Evolutionary conservation across 2,113 vertebrate genomes (phyloP), one percentile per base, ranked within the genome.

Genomic region (Canis aureus): DNA sequence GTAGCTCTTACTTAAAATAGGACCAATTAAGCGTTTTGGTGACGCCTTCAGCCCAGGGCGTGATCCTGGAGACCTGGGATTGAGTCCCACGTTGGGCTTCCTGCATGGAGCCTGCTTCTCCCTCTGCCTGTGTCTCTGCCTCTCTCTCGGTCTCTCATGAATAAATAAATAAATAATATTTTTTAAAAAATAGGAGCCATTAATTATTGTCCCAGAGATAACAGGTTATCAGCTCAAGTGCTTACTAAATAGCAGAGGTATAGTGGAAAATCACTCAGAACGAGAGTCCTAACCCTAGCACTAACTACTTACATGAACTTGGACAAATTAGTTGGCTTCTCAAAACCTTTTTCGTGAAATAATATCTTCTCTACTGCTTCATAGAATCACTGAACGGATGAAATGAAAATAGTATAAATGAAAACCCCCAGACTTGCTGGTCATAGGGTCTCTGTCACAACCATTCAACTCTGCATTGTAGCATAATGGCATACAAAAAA

Each of bases 201-300:
- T 86, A 91, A 90, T n/a, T 80, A 22, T 73, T 57, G 11, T 86
- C 64, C 64, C 43, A 13, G 62, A 69, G 53, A 71, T 80, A 55
- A 91, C 43, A 85, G 25, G 38, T 64, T 90, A 85, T 73, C 73
- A 74, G 76, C 38, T 82, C 59, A 79, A 95, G 35, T 66, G 84
- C 43, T 86, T 71, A 43, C 69, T 89, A 93, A 92, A 81, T 29
- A 76, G 76, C 55, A 92, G 43, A 95, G 5, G n/a, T 67, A 79
- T 2, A 57, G 38, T 53, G 53, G 60, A 79, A 95, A 95, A 79
- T 69, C 38, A 59, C 29, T 22, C 35, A 95, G 80, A 60, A 83
- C 60, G 73, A n/a, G 22, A 91, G 60, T 67, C 80, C 17, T 62
- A 92, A 74, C 73, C 38, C 49, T 35, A 64, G 69, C 32, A 35